Evolutionary conservation across 2,113 vertebrate species (phyloP).

Genomic region (Ploceus nigricollis): DNA sequence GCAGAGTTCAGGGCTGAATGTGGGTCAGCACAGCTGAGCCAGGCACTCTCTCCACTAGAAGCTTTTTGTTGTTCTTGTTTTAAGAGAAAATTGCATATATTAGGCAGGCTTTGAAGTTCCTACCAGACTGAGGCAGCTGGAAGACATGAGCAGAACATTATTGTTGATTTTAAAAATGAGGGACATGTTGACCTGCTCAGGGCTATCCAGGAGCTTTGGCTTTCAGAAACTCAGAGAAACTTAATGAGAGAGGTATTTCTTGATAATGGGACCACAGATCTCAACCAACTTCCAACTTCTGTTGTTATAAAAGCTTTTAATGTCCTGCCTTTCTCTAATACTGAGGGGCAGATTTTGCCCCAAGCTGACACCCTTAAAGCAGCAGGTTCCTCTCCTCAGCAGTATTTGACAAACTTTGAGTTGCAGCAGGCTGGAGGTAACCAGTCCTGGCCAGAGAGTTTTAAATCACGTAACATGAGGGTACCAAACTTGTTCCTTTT

Average conservation of each 20-base stretch:
- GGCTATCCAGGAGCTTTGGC: not conserved
- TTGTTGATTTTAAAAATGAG: not conserved
- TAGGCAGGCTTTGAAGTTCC: slow-evolving; percentile 39
- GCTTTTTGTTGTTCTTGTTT: not conserved
- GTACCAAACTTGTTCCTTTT: not conserved
- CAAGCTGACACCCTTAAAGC: not conserved
- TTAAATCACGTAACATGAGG: not conserved
- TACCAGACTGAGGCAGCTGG: not conserved
- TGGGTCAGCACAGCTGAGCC: not conserved
- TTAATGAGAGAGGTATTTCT: not conserved
- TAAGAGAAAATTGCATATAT: slow-evolving; percentile 48
- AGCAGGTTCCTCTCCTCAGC: not conserved
- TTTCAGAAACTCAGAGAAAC: not conserved
- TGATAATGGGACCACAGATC: not conserved
- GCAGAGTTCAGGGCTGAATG: not conserved
- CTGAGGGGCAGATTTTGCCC: not conserved
- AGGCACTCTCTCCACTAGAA: not conserved
- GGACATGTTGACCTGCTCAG: not conserved
- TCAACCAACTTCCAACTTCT: not conserved
- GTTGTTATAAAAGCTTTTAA: not conserved
- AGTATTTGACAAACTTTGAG: not conserved
- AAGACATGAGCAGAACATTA: not conserved
- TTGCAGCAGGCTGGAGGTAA: not conserved
- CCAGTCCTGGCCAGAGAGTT: not conserved
- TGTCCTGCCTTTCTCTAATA: not conserved